Base-by-base conservation (phyloP, 2,888 invertebrate species). In the Bellardia pandia region DNA sequence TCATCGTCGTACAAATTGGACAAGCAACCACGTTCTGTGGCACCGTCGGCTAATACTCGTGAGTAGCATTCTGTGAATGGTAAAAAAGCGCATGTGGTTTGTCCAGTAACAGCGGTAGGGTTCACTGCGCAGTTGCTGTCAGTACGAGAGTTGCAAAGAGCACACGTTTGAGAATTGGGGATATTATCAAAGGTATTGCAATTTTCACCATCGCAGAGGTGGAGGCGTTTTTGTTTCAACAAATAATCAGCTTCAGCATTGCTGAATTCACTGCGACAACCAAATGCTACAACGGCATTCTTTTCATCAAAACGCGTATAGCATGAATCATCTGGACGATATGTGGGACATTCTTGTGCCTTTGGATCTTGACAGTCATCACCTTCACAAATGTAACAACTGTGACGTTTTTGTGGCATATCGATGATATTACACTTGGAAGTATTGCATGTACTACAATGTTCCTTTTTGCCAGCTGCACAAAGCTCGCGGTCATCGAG, bases 1-100 rank as follows among this genome's bases (percentile, higher is more conserved):
- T 92, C 92, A 3, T 93, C 91, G 2, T 89, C 90, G 62, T 90
- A 89, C 74, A 93, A 85, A 72, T 88, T 92, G 8, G 93, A 91
- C 8, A 92, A 51, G 14, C 93, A 93, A 9, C 93, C 93, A 42
- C 93, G 90, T 84, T 93, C 93, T 2, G 93, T 93, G 37, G 89
- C 79, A n/a, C 93, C 93, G 78, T 91, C 91, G 3, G 16, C 3
- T 3, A 92, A 86, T 0, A 92, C 90, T 6, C 93, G 91, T 0
- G 91, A 82, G 40, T 93, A 93, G 72, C 93, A 93, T 1, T 91
- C 88, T 0, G 92, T 91, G 23, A 90, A 89, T 3, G 92, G 92
- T 4, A 51, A 2, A 0, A 77, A 0, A 2, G 16, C 9, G 42
- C 93, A 93, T 0, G 8, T 85, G 0, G 91, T 91, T 0, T 72